These are phyloP conservation scores for Sorex maritimensis DNA, from an alignment of 2,797 vertebrate species.

Conservation along the genomic window DNA sequence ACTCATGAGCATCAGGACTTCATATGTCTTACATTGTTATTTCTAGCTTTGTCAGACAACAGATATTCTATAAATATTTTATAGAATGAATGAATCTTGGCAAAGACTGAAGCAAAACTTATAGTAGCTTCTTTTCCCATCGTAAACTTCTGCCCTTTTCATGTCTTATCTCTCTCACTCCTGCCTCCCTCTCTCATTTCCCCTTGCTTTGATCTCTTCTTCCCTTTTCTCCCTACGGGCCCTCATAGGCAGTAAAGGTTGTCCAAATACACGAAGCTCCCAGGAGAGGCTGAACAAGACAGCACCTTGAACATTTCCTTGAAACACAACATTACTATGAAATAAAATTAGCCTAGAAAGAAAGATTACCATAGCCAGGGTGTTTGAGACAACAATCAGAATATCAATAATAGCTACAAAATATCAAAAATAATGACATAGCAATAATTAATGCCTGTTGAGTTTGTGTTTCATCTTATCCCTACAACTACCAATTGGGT, in stretches of 20 bases:
- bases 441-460: not conserved
- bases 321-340: not conserved
- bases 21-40: not conserved
- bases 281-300: not conserved
- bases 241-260: not conserved
- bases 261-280: not conserved
- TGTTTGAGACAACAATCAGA: not conserved
- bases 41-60: not conserved
- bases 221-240: not conserved
- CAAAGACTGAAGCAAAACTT: not conserved
- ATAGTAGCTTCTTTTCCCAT: not conserved
- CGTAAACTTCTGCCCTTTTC: not conserved
- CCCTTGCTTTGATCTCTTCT: not conserved
- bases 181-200: not conserved
- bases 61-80: not conserved
- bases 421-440: not conserved
- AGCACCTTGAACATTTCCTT: slow-evolving; percentile 12
- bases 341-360: slow-evolving; percentile 2
- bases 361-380: not conserved
- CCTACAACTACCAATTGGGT: not conserved
- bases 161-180: not conserved
- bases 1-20: not conserved
- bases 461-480: not conserved
- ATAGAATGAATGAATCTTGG: not conserved
- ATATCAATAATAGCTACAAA: not conserved